Percentiles rank a stretch among this genome's conserved stretches.
phyloP scores from a whole-genome alignment of 2,888 invertebrate genomes.

The Clusia tigrina region DNA sequence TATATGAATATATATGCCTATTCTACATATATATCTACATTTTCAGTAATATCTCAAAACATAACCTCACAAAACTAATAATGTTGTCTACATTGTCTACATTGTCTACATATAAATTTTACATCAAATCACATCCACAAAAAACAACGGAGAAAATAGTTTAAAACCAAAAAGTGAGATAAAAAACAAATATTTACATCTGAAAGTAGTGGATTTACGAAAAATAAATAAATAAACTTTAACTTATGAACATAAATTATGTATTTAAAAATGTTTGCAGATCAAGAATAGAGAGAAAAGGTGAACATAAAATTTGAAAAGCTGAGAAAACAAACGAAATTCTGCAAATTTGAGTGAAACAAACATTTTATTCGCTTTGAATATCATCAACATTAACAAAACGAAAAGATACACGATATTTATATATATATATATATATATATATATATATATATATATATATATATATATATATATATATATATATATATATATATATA shows the following conservation, averaged over 20 bases:
- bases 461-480: no score
- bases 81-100: no score
- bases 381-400: conserved; percentile 27
- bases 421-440: conserved; percentile 30
- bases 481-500: no score
- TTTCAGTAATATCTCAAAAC: neutral
- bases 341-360: conserved; percentile 2
- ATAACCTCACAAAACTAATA: neutral
- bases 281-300: conserved; percentile 5
- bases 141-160: conserved; percentile 10
- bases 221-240: conserved; percentile 25
- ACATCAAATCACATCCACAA: conserved; percentile 11
- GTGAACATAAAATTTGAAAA: conserved; percentile 30
- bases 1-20: conserved; percentile 7
- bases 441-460: no score
- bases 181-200: conserved; percentile 40
- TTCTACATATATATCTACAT: neutral
- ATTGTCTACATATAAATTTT: conserved; percentile 1
- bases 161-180: conserved; percentile 29
- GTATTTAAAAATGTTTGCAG: conserved; percentile 9
- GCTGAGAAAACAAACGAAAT: conserved; percentile 26
- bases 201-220: conserved; percentile 34
- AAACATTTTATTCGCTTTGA: conserved; percentile 24
- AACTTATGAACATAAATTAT: conserved; percentile 11
- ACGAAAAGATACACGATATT: conserved; percentile 33